Evolutionary conservation across 2,113 vertebrate genomes (phyloP).

Genomic region (Muntiacus reevesi): DNA sequence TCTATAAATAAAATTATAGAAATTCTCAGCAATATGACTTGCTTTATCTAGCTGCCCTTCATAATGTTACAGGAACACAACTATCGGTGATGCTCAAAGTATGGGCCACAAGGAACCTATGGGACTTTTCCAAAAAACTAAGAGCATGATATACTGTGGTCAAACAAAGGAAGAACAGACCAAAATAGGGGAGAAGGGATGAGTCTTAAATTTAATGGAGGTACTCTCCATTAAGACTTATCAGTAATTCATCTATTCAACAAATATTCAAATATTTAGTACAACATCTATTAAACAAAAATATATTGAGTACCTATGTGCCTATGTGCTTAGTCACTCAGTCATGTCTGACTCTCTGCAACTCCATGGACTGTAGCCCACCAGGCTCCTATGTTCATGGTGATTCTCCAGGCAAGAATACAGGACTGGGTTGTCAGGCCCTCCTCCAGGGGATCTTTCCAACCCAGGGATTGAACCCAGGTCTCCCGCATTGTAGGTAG

Average conservation of each 20-base stretch:
- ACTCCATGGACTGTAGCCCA: neutral
- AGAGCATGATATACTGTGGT: neutral
- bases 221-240: neutral
- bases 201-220: neutral
- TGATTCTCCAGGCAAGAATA: neutral
- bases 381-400: neutral
- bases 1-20: neutral
- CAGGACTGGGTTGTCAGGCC: neutral
- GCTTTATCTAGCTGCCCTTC: neutral
- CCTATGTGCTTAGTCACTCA: neutral
- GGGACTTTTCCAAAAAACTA: slow-evolving; percentile 20
- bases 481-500: neutral
- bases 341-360: neutral
- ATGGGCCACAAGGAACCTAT: neutral
- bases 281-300: neutral
- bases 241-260: neutral
- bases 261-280: neutral
- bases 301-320: neutral
- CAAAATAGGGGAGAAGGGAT: neutral
- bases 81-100: neutral
- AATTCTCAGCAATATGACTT: neutral
- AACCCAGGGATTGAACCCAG: neutral
- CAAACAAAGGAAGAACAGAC: neutral
- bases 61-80: neutral
- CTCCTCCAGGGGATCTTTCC: neutral